Base-by-base conservation (phyloP, 2,113 vertebrate species). In the Salvelinus namaycush region DNA sequence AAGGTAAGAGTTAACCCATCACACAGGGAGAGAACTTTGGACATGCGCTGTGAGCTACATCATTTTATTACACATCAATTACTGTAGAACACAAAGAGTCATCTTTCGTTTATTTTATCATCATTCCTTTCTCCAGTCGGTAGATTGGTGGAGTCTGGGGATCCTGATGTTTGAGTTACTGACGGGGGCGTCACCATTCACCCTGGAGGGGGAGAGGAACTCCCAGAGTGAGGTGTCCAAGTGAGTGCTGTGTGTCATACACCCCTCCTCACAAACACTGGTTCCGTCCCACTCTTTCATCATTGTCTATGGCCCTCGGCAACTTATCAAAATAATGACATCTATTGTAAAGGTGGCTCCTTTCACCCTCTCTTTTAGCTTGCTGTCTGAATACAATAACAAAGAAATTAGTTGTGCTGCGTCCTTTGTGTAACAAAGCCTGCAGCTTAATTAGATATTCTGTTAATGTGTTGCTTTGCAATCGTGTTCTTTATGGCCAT, bases 91-190 rank as follows among this genome's bases (percentile, higher is more conserved):
- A 44, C 39, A 54, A 51, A 51, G 16, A 54, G 16, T 18, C 51
- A 5, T 54, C 51, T 54, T 14, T 18, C 1, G 4, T 51, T 54
- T 18, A 54, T 54, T 18, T 54, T 18, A 1, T 54, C 14, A 54
- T 54, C 51, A 4, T 54, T 70, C 24, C 11, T 54, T 13, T 6
- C 68, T 13, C 34, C 39, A 97, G 96, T 94, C 95, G 0, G 96
- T 97, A 75, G 96, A 97, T 87, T 97, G 96, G 96, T 97, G 96
- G 96, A 97, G 96, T 78, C 88, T 97, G 57, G 96, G 96, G 3
- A 97, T 97, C 88, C 87, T 97, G 79, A 95, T 97, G 89, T 97
- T 97, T 29, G 96, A 97, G 89, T 92, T 97, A 70, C 91, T 97
- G 84, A 97, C 96, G 0, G 96, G 96, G 34, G 96, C 96, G 0